Evolutionary conservation across 2,888 invertebrate genomes (phyloP), one percentile per base, ranked within the genome.

Genomic region (Gisinianus flammeolus): DNA sequence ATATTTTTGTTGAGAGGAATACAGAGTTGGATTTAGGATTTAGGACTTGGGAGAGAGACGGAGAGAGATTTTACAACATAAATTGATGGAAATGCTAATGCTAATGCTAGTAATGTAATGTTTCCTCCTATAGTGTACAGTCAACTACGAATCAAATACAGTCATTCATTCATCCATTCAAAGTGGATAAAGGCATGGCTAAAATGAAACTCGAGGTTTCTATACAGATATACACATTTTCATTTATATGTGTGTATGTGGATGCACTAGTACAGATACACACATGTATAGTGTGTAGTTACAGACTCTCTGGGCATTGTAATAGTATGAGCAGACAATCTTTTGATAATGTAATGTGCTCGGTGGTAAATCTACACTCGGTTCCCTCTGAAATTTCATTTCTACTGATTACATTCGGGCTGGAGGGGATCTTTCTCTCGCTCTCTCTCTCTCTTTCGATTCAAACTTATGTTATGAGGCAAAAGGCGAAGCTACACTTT

Each of bases 331-430:
- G n/a, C 22, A 71, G 4, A 28, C 28, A 67, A 58, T 58, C 68
- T 69, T 69, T 71, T 76, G 79, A 79, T 79, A 79, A 79, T 79
- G 79, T 79, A 79, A 79, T 77, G 79, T 77, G 77, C 73, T 77
- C 77, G 77, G 79, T 77, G 79, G 77, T 76, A 76, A 76, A 76
- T 76, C 69, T 76, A 76, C 68, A 74, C 74, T 74, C 19, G 74
- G 73, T 64, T 79, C 79, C 77, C 79, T 79, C 79, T 79, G 79
- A 81, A 82, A 82, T 81, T 82, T 82, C 82, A 82, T 82, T 82
- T 81, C 82, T 81, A 79, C 82, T 82, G 82, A 82, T 82, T 82
- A 81, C 81, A 82, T 82, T 82, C 80, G 80, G 81, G 80, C 82
- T 82, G 81, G 82, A 82, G 74, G 74, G 74, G 74, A 74, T 74